These are phyloP conservation scores for Petromus typicus DNA, from an alignment of 2,113 vertebrate species.

Conservation along the genomic window DNA sequence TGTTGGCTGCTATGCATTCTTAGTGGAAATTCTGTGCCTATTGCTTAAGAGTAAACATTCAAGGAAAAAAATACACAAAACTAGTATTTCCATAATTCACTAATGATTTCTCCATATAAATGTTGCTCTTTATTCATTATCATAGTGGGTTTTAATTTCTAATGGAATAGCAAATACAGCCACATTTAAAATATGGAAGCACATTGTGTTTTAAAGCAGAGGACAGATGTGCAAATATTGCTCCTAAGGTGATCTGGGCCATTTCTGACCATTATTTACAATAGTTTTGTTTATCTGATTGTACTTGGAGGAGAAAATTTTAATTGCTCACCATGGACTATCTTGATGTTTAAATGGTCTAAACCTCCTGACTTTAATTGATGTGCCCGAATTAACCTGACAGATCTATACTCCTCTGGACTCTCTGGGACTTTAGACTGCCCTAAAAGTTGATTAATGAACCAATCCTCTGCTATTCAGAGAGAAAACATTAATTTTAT, in stretches of 20 bases:
- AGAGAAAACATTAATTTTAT: constrained; percentile 48
- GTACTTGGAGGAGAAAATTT: not conserved
- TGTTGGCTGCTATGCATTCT: not conserved
- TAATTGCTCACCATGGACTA: not conserved
- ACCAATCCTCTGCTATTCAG: constrained; percentile 36
- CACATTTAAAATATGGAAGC: not conserved
- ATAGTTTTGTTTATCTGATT: not conserved
- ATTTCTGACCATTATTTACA: not conserved
- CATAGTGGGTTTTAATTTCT: not conserved
- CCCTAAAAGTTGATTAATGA: constrained; percentile 28
- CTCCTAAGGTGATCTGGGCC: not conserved
- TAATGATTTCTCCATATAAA: not conserved
- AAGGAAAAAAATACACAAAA: not conserved
- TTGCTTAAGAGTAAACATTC: accelerated
- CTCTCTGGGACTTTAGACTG: not conserved
- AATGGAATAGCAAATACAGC: not conserved
- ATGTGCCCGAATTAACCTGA: not conserved
- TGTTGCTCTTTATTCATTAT: not conserved
- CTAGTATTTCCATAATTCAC: not conserved
- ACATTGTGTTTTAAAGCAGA: not conserved
- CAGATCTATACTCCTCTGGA: not conserved
- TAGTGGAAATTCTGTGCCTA: not conserved
- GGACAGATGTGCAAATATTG: not conserved
- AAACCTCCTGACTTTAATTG: not conserved
- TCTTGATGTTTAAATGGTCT: not conserved